Evolutionary conservation across 2,113 vertebrate species (phyloP).

Genomic region (Perccottus glenii): DNA sequence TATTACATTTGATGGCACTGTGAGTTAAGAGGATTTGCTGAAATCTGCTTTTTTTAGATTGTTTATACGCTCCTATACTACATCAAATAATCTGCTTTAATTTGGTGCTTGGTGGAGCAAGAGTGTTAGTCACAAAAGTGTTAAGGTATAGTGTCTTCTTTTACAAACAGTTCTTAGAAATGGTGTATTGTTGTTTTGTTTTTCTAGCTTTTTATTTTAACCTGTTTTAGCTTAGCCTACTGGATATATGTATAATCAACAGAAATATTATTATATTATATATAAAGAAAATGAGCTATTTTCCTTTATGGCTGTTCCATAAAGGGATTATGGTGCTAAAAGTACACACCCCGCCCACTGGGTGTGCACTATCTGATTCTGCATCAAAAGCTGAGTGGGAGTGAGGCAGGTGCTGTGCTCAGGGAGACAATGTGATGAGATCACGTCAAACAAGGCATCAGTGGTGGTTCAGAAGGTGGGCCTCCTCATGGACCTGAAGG

Average conservation of each 20-base stretch:
- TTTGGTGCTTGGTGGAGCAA: not conserved
- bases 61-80: slow-evolving; percentile 20
- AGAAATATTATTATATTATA: not conserved
- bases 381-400: not conserved
- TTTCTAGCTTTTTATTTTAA: not conserved
- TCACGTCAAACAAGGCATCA: not conserved
- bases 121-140: not conserved
- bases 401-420: not conserved
- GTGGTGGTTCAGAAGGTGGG: not conserved
- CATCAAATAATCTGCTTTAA: slow-evolving; percentile 25
- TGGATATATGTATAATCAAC: no score
- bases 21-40: slow-evolving; percentile 55
- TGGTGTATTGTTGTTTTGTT: slow-evolving; percentile 8
- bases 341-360: not conserved
- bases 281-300: not conserved
- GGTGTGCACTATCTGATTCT: not conserved
- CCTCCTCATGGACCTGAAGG: not conserved
- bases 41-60: slow-evolving; percentile 56
- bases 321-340: not conserved
- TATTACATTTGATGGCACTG: slow-evolving; percentile 20
- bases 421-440: not conserved
- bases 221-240: not conserved
- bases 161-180: no score
- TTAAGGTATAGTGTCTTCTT: no score
- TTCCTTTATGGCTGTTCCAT: not conserved